These are phyloP conservation scores for Bryconaethiops microstoma DNA, from an alignment of 2,797 vertebrate genomes.

Conservation along the genomic window DNA sequence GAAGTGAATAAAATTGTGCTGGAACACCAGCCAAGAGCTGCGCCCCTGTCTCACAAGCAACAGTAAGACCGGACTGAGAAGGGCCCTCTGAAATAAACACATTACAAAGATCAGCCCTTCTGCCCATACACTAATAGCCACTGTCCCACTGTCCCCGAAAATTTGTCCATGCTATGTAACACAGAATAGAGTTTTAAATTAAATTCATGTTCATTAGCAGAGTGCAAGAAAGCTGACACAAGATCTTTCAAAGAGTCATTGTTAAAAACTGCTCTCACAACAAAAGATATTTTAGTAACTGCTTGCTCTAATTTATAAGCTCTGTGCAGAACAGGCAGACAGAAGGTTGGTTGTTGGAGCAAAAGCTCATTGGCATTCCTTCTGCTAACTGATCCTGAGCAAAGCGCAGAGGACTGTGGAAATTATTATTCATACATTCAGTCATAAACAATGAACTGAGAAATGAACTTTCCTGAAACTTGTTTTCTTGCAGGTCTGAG, in stretches of 20 bases:
- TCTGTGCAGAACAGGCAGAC: background rate
- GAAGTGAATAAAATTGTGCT: background rate
- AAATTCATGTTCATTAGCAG: slow-evolving; percentile 6
- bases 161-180: no score
- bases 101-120: no score
- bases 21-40: background rate
- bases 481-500: background rate
- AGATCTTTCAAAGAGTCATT: background rate
- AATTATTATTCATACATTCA: background rate
- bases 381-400: slow-evolving; percentile 2
- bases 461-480: background rate
- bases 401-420: background rate
- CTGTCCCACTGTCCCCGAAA: no score
- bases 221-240: slow-evolving; percentile 20
- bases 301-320: background rate
- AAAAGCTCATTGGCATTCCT: background rate
- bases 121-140: no score
- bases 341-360: background rate
- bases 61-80: background rate
- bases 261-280: no score
- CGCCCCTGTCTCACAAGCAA: background rate
- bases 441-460: background rate
- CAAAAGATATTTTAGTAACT: slow-evolving; percentile 12
- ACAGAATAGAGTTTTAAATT: background rate
- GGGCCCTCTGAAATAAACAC: no score